A percentile compares a stretch with the other conserved stretches of the same genome.
Evolutionary conservation across 35 echinoderm and acorn worm genomes (phyloP).

Genomic region (Ophiothrix spiculata): DNA sequence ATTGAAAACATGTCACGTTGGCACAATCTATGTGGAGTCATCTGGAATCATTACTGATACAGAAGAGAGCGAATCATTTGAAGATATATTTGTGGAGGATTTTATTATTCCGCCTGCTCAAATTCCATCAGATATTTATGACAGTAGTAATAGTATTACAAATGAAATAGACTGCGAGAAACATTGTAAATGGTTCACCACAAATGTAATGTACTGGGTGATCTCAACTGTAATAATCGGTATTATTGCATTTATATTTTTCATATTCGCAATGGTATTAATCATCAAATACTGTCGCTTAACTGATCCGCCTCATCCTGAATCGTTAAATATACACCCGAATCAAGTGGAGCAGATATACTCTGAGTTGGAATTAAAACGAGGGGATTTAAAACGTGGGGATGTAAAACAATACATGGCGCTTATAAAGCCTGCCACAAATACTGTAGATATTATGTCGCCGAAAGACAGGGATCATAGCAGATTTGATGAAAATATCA

Average conservation of each 20-base stretch:
- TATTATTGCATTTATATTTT: not conserved
- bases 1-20: not conserved
- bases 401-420: slow-evolving; percentile 9
- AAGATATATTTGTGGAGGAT: not conserved
- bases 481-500: not conserved
- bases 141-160: not conserved
- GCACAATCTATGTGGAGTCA: not conserved
- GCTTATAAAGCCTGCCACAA: not conserved
- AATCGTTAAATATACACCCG: not conserved
- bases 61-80: not conserved
- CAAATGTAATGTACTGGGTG: not conserved
- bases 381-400: not conserved
- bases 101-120: not conserved
- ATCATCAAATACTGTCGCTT: not conserved
- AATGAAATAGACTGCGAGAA: not conserved
- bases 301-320: not conserved
- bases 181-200: not conserved
- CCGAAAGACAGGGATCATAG: not conserved
- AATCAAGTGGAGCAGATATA: not conserved
- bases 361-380: not conserved
- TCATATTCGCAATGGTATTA: not conserved
- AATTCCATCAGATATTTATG: not conserved
- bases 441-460: not conserved
- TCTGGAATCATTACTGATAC: not conserved
- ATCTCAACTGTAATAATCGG: not conserved